Conservation (phyloP, 2,113 vertebrate genomes). For the Plotosus lineatus region DNA sequence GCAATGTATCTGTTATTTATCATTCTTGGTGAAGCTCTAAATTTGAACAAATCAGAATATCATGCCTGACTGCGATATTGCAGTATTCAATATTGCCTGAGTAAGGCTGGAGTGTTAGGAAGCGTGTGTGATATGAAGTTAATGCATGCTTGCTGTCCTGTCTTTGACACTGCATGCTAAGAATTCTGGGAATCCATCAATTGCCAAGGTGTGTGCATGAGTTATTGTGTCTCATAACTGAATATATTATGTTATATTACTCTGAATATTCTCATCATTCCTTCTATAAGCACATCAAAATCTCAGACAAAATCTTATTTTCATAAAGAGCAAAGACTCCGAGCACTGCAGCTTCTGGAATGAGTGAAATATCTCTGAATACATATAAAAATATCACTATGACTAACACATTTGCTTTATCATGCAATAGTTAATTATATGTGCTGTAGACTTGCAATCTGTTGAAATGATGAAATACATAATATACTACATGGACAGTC, state of each 20-base stretch:
- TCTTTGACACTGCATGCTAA: neutral
- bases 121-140: neutral
- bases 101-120: neutral
- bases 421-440: conserved; percentile 60
- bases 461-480: conserved; percentile 10
- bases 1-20: neutral
- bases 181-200: neutral
- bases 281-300: conserved; percentile 15
- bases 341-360: conserved; percentile 64
- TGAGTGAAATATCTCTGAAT: conserved; percentile 67
- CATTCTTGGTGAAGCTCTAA: neutral
- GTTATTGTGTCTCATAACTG: neutral
- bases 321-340: conserved; percentile 67
- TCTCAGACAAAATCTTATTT: conserved; percentile 65
- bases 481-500: neutral
- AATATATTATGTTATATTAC: conserved; percentile 1
- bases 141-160: neutral
- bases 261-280: conserved; percentile 54
- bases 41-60: neutral
- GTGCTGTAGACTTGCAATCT: too few relatives aligned
- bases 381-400: conserved; percentile 67
- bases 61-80: neutral
- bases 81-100: neutral
- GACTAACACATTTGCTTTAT: conserved; percentile 66
- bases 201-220: neutral